Base-by-base conservation (phyloP, 1,140 invertebrate species). In the Ctenoplectra terminalis region DNA sequence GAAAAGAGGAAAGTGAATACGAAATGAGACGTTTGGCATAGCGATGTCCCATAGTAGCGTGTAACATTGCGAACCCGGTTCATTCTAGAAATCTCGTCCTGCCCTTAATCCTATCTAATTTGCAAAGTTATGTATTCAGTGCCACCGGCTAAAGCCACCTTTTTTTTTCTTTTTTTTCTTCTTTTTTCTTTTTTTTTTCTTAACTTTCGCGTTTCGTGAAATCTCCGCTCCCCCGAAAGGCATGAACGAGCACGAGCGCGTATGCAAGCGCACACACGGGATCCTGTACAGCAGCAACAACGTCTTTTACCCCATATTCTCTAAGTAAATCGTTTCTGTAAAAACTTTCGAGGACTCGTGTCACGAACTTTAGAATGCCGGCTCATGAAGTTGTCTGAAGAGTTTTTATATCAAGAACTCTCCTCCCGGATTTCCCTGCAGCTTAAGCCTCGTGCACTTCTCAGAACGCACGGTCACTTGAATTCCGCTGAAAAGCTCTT, bases 381-480 rank as follows among this genome's bases (percentile, higher is more conserved):
- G 37, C 78, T 87, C 85, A 63, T 84, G 85, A 84, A 87, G 82
- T 87, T 84, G 70, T 26, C 82, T 81, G 63, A 50, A 87, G 86
- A 79, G 73, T 87, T 87, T 87, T 87, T 87, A 81, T 83, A 86
- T 87, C 81, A 87, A 87, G 76, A 77, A 84, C 76, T 75, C 86
- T 81, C 43, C 86, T 81, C 43, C 29, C 60, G 71, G 75, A 86
- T 83, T 86, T 86, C 74, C 64, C 74, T 67, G 56, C 71, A 61
- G 64, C 84, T 70, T 81, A 87, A 82, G 72, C 66, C 71, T 61
- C 85, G 31, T 58, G 76, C 66, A 75, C 86, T 77, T 71, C 78
- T 86, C 76, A 56, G 73, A 34, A 56, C 37, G 48, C 52, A 54
- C 67, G 70, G 64, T 77, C 81, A 77, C 77, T 87, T 87, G 71